Conservation (phyloP, 2,113 vertebrate species). For the Xenopus borealis region DNA sequence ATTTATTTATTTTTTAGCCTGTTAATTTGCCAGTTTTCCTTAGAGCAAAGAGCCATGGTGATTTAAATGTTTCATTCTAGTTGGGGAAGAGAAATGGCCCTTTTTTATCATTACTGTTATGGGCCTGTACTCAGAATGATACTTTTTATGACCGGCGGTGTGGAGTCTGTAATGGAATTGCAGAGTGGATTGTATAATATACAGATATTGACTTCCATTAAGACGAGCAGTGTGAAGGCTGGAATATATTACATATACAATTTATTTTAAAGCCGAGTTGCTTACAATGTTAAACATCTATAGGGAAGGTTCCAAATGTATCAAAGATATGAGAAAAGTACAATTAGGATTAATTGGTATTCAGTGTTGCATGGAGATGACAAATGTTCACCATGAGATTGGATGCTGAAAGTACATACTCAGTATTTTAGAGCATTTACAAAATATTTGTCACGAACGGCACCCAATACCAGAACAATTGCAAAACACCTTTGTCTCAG, state of each 20-base stretch:
- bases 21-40: slow-evolving; percentile 71
- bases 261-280: slow-evolving; percentile 45
- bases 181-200: slow-evolving; percentile 61
- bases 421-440: not conserved
- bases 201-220: slow-evolving; percentile 62
- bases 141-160: slow-evolving; percentile 57
- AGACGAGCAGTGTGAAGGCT: slow-evolving; percentile 51
- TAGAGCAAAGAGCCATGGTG: slow-evolving; percentile 62
- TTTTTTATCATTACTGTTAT: slow-evolving; percentile 59
- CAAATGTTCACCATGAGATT: not conserved
- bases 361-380: slow-evolving; percentile 1
- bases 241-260: slow-evolving; percentile 52
- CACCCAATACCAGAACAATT: no score
- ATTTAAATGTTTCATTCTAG: slow-evolving; percentile 71
- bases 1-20: slow-evolving; percentile 61
- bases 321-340: slow-evolving; percentile 12
- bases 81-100: slow-evolving; percentile 60
- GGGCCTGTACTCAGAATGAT: slow-evolving; percentile 56
- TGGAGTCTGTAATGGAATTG: slow-evolving; percentile 64
- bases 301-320: slow-evolving; percentile 49
- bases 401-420: slow-evolving; percentile 8
- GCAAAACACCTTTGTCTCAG: no score
- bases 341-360: slow-evolving; percentile 40
- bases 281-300: slow-evolving; percentile 48
- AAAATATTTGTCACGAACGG: no score